Conservation (phyloP, 2,888 invertebrate species). For the Diplazon laetatorius region DNA sequence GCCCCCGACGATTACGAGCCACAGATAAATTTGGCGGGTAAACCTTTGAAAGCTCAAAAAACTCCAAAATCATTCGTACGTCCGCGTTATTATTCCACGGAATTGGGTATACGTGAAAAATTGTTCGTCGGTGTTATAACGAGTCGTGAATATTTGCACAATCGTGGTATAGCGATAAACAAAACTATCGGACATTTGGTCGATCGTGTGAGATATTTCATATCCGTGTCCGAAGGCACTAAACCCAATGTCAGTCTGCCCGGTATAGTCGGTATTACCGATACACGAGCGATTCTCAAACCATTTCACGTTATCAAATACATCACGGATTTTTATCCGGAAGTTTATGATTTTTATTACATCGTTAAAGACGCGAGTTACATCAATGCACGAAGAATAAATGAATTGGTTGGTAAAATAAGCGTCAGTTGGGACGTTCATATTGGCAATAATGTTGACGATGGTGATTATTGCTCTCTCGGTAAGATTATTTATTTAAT, state of each 20-base stretch:
- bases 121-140: conserved; percentile 94
- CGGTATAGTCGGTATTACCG: conserved; percentile 94
- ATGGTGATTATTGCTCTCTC: conserved; percentile 87
- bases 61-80: conserved; percentile 87
- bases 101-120: conserved; percentile 95
- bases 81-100: conserved; percentile 97
- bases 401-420: conserved; percentile 88
- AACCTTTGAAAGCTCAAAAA: conserved; percentile 82
- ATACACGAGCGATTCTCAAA: conserved; percentile 88
- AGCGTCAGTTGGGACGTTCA: conserved; percentile 94
- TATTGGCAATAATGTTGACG: conserved; percentile 87
- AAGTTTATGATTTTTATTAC: conserved; percentile 97
- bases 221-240: conserved; percentile 83
- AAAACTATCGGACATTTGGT: conserved; percentile 93
- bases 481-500: conserved; percentile 82
- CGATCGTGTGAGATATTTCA: conserved; percentile 92
- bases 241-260: conserved; percentile 85
- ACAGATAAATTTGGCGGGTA: conserved; percentile 82
- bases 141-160: conserved; percentile 88
- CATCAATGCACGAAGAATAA: conserved; percentile 90
- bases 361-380: conserved; percentile 93
- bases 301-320: conserved; percentile 96
- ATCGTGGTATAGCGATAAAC: conserved; percentile 92
- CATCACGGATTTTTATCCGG: conserved; percentile 93
- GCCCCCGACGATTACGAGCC: conserved; percentile 83